Evolutionary conservation across 2,797 vertebrate genomes (phyloP).

Genomic region (Cryptoblepharus egeriae): DNA sequence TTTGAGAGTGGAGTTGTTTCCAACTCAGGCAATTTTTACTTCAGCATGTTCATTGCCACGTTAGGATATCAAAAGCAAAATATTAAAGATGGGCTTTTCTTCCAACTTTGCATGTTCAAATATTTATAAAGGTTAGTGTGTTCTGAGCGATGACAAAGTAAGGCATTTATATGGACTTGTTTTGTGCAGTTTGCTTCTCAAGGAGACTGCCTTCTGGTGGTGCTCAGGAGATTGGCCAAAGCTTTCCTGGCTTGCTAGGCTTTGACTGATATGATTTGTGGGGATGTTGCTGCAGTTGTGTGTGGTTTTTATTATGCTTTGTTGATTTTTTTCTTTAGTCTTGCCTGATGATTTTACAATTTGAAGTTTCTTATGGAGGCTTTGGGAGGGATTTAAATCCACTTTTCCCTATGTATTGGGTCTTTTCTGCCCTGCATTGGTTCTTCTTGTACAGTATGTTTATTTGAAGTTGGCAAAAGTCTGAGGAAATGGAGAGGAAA

Average conservation of each 20-base stretch:
- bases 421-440: no score
- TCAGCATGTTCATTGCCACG: not conserved
- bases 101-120: not conserved
- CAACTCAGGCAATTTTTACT: not conserved
- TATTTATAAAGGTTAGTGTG: no score
- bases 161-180: no score
- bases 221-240: not conserved
- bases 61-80: not conserved
- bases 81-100: not conserved
- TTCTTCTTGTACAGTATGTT: no score
- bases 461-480: no score
- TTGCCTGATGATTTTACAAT: not conserved
- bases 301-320: no score
- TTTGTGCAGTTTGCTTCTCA: not conserved
- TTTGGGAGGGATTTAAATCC: no score
- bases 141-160: not conserved
- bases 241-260: not conserved
- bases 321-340: not conserved
- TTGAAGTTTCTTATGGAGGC: no score
- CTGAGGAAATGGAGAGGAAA: no score
- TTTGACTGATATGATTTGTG: no score
- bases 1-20: not conserved
- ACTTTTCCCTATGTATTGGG: no score
- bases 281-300: no score
- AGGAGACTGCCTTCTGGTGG: not conserved